Evolutionary conservation across 2,797 vertebrate genomes (phyloP), one percentile per base, ranked within the genome.

Genomic region (Pseudochirops cupreus): DNA sequence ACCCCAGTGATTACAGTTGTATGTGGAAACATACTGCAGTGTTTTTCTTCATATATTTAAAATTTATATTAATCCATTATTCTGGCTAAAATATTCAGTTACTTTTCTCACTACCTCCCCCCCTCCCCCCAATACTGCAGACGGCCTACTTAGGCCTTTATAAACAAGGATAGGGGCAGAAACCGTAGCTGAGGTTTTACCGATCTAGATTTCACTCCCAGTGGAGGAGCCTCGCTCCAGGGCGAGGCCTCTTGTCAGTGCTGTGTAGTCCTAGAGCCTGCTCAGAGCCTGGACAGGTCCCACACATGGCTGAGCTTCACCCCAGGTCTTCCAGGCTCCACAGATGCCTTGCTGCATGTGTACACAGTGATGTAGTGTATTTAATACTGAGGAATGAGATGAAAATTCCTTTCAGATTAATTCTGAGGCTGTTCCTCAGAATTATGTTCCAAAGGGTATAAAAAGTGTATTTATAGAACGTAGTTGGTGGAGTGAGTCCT

Each of bases 381-480:
- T 95, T 94, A 53, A 52, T 67, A 39, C 4, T 90, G 59, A 58
- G 2, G 26, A 11, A 94, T 95, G 94, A 94, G 54, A 89, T 91
- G 92, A 56, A 62, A 92, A 92, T 95, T 94, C 39, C 31, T 28
- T 95, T 96, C n/a, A 58, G 90, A 39, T 3, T 91, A 67, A 94
- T 97, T 97, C 9, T 96, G 59, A 96, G 9, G 56, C 54, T 91
- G 95, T 31, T 29, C 52, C 82, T 96, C 97, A 94, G 96, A 94
- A 90, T 46, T 11, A 82, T 46, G 74, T n/a, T 67, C n/a, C 62
- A 9, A 18, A 67, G 62, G 16, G 62, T 82, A 39, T 82, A 5
- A 1, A 74, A 39, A 10, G 10, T 50, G 24, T 87, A 1, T 11
- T 50, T 95, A 93, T 92, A 93, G 74, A 56, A 54, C 96, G 26